Conservation (phyloP, 2,797 vertebrate species). For the Leucoraja ocellata region DNA sequence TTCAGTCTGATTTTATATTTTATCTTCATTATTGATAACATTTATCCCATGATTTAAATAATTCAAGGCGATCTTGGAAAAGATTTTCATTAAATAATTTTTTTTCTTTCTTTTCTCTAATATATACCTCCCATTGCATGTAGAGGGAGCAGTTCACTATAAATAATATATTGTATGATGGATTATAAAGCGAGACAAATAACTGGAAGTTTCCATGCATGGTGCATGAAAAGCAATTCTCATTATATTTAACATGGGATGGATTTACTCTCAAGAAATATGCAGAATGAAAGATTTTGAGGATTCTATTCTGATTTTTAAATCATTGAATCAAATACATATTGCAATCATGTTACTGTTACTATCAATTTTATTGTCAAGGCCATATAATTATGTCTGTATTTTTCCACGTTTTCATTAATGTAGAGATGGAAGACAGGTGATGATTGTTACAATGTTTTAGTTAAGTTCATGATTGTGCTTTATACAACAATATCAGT, state of each 20-base stretch:
- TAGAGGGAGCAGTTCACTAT: background rate
- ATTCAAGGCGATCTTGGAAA: background rate
- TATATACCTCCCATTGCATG: background rate
- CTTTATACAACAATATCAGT: background rate
- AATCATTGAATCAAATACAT: slow-evolving; percentile 1
- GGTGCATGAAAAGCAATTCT: background rate
- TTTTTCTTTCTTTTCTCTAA: background rate
- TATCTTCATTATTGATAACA: background rate
- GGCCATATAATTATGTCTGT: slow-evolving; percentile 39
- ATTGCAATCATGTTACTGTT: background rate
- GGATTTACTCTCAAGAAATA: background rate
- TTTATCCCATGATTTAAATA: background rate
- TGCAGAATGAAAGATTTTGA: background rate
- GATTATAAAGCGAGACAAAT: background rate
- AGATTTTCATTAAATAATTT: background rate
- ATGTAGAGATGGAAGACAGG: background rate
- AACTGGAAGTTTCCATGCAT: background rate
- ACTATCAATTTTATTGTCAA: slow-evolving; percentile 43
- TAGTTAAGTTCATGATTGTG: background rate
- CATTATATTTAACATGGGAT: background rate
- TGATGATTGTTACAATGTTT: background rate
- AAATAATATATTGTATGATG: background rate
- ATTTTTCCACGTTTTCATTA: background rate
- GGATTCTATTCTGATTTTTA: background rate
- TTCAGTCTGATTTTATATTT: background rate